Percentiles rank a stretch among this genome's conserved stretches.
Evolutionary conservation across 2,888 invertebrate species (phyloP).

Genomic region (Chloromyia formosa): DNA sequence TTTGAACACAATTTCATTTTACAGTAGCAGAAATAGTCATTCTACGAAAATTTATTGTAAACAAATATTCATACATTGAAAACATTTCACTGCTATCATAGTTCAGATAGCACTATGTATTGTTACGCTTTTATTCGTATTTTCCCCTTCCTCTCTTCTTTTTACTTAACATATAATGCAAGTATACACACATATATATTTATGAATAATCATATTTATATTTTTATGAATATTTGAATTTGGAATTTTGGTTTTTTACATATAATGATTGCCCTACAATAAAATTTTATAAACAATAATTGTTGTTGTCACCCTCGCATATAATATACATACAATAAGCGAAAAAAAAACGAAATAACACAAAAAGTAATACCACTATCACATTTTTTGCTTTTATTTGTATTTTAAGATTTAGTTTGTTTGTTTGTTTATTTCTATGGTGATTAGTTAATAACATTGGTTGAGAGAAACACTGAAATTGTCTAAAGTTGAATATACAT

Average conservation of each 20-base stretch:
- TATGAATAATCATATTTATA: too few species aligned
- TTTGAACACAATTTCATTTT: too few species aligned
- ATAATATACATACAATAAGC: conserved; percentile 18
- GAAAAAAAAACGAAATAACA: conserved; percentile 1
- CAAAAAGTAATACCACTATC: conserved; percentile 33
- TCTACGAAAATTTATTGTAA: background rate
- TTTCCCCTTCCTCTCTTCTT: too few species aligned
- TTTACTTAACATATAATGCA: too few species aligned
- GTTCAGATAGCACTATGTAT: background rate
- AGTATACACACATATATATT: background rate
- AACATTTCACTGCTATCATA: background rate
- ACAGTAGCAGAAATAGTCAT: background rate
- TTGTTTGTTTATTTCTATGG: too few species aligned
- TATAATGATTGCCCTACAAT: background rate
- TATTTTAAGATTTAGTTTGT: too few species aligned
- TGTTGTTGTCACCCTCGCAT: background rate
- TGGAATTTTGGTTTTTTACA: background rate
- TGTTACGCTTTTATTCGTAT: background rate
- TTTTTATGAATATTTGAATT: too few species aligned
- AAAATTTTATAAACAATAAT: background rate
- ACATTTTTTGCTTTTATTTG: conserved; percentile 36
- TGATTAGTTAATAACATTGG: conserved; percentile 42
- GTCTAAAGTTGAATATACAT: background rate
- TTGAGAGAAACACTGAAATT: conserved; percentile 35
- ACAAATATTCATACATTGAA: background rate